These are phyloP conservation scores for Ormyrus thymus DNA, from an alignment of 2,888 invertebrate genomes.

Conservation along the genomic window DNA sequence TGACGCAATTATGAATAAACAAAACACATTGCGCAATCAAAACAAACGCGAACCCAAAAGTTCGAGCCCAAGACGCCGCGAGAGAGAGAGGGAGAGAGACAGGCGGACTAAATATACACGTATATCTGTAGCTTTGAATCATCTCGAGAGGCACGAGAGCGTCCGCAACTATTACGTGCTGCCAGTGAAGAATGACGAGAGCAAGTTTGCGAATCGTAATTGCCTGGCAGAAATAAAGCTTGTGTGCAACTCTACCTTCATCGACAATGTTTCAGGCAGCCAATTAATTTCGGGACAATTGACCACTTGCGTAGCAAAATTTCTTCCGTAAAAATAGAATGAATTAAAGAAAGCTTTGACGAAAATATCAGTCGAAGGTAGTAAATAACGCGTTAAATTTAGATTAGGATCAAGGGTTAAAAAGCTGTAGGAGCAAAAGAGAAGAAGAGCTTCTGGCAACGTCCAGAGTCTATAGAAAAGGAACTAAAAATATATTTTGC, in stretches of 20 bases:
- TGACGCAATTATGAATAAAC: background rate
- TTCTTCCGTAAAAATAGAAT: too few species aligned
- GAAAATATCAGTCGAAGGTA: background rate
- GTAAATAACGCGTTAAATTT: background rate
- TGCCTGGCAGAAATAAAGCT: conserved; percentile 43
- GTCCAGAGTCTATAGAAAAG: background rate
- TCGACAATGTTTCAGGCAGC: conserved; percentile 29
- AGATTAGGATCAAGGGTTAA: background rate
- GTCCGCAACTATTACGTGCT: conserved; percentile 4
- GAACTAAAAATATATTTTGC: conserved; percentile 46
- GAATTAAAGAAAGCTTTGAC: too few species aligned
- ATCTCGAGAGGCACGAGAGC: conserved; percentile 20
- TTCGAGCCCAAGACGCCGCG: background rate
- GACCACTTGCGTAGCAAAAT: too few species aligned
- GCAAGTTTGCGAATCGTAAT: conserved; percentile 33
- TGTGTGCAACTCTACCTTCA: conserved; percentile 10
- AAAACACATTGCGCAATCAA: background rate
- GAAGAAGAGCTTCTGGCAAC: background rate
- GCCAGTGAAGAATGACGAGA: conserved; percentile 19
- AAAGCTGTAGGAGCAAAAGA: background rate
- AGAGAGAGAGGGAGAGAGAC: too few species aligned
- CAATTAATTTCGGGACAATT: conserved; percentile 16
- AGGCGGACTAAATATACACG: background rate
- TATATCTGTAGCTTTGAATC: conserved; percentile 24
- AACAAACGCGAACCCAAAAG: background rate